Percentiles rank a stretch among this genome's conserved stretches.
Evolutionary conservation across 2,797 vertebrate species (phyloP).

Genomic region (Crypturellus tataupa): DNA sequence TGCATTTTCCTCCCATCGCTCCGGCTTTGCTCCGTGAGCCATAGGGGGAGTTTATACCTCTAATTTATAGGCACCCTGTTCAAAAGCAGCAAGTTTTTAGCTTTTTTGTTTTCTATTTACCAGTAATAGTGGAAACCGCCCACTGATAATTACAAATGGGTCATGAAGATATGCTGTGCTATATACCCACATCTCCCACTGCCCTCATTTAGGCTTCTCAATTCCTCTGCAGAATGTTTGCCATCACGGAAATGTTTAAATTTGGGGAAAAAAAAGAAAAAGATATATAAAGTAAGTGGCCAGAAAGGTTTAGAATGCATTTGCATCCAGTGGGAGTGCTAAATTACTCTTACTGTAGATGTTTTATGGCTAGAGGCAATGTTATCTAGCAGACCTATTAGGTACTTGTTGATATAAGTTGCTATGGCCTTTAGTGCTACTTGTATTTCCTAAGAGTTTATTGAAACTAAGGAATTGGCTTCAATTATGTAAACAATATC

Average conservation of each 20-base stretch:
- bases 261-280: not conserved
- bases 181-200: not conserved
- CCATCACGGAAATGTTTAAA: not conserved
- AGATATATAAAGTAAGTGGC: not conserved
- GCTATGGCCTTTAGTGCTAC: not conserved
- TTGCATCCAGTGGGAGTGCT: not conserved
- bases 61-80: not conserved
- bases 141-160: not conserved
- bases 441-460: not conserved
- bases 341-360: not conserved
- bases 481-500: conserved; percentile 10
- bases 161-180: not conserved
- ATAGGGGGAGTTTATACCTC: not conserved
- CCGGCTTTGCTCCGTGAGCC: not conserved
- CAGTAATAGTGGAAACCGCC: not conserved
- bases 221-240: not conserved
- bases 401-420: not conserved
- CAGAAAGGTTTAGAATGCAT: not conserved
- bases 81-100: not conserved
- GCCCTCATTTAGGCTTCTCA: not conserved
- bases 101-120: not conserved
- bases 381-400: not conserved
- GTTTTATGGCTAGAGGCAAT: not conserved
- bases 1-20: not conserved
- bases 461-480: not conserved